Conservation (phyloP, 2,113 vertebrate species). For the Chascanopsetta lugubris region DNA sequence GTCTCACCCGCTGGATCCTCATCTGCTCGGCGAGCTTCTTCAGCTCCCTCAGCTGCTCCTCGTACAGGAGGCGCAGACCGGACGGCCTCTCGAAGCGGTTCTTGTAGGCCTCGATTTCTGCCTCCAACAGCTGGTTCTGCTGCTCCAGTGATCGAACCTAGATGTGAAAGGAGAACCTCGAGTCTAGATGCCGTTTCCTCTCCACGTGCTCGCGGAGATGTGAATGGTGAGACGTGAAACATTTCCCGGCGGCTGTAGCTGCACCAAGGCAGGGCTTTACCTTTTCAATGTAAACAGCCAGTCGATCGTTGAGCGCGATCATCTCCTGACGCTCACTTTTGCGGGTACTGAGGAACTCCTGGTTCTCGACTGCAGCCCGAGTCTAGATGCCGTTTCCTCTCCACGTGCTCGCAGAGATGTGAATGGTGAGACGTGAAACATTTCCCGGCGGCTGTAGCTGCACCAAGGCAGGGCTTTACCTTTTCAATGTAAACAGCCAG, state of each 20-base stretch:
- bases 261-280: conserved; percentile 35
- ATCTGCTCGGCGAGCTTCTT: conserved; percentile 76
- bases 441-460: neutral
- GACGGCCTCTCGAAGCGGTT: conserved; percentile 68
- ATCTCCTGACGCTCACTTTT: conserved; percentile 73
- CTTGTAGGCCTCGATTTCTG: conserved; percentile 71
- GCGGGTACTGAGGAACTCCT: conserved; percentile 74
- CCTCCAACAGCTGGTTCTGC: conserved; percentile 72
- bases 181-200: neutral
- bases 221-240: neutral
- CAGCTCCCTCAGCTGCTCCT: conserved; percentile 77
- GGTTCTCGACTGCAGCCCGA: conserved; percentile 68
- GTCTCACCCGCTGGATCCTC: conserved; percentile 72
- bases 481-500: conserved; percentile 79
- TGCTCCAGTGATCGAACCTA: conserved; percentile 80
- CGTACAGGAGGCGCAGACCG: conserved; percentile 73
- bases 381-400: neutral
- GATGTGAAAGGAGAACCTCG: conserved; percentile 13
- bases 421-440: neutral
- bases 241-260: neutral
- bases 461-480: conserved; percentile 45
- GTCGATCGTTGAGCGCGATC: conserved; percentile 79
- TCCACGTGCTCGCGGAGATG: neutral
- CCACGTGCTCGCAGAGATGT: neutral
- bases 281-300: conserved; percentile 79